Base-by-base conservation (phyloP, 2,888 invertebrate genomes). In the Bombylius major region DNA sequence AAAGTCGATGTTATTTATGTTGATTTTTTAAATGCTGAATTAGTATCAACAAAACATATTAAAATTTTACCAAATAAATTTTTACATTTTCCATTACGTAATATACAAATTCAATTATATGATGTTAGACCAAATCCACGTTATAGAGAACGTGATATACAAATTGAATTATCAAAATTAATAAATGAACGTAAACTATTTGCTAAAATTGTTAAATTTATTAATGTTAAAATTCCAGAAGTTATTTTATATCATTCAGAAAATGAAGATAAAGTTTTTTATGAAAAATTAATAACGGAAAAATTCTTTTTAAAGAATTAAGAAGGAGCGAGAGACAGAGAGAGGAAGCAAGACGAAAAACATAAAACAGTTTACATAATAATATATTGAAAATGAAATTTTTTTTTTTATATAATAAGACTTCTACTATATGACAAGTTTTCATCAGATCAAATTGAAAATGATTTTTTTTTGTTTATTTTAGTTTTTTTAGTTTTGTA, bases 21-120 rank as follows among this genome's bases (percentile, higher is more conserved):
- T 1, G 90, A 91, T 70, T 89, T 81, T 65, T 87, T 89, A 3
- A 87, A 87, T 64, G 70, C 75, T 8, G 83, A 83, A 65, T 64
- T 74, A 1, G 71, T 84, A 31, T 60, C 76, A 1, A 62, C 72
- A 31, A 64, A 69, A 9, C 70, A 79, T 58, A 69, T 80, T 0
- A 77, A 77, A 56, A 76, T 76, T 65, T 79, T 80, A 56, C 72
- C 70, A 45, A 68, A 72, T 0, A 74, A 79, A 36, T 79, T 81
- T 71, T 65, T 76, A 3, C 65, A 69, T 46, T 68, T 80, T 54
- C 81, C 82, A 0, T 76, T 81, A 5, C 75, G 76, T 0, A 77
- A 78, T 11, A 67, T 81, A 31, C 67, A 77, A 7, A 81, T 77
- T 1, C 69, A 70, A 56, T 65, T 84, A 49, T 66, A 76, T 61